Base-by-base conservation (phyloP, 2,888 invertebrate species). In the Polyommatus iphigenia region DNA sequence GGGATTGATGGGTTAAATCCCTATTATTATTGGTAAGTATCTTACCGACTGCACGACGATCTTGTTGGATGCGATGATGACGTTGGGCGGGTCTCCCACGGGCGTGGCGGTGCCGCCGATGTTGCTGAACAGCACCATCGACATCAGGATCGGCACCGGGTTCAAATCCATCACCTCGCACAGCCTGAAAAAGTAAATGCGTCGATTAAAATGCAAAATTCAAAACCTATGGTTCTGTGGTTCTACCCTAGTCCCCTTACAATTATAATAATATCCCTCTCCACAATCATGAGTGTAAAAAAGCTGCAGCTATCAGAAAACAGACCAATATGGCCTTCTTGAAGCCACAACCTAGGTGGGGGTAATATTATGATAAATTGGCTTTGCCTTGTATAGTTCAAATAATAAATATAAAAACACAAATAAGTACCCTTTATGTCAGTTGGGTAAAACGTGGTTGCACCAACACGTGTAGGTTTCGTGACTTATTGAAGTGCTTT, bases 1-100 rank as follows among this genome's bases (percentile, higher is more conserved):
- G n/a, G n/a, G n/a, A n/a, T n/a, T n/a, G n/a, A n/a, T n/a, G n/a
- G n/a, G n/a, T n/a, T n/a, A n/a, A n/a, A n/a, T 41, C 41, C 41
- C 8, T 41, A 13, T 46, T 41, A 13, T 46, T 46, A 10, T 24
- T 24, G 24, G 46, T 10, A 46, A 46, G 46, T 41, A 46, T 29
- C 54, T 94, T 90, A 97, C 97, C 83, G 96, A 95, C 79, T 94
- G 93, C 0, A 96, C 86, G 24, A 98, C 96, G 50, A 95, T 95
- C 0, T 95, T 94, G 88, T 98, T 97, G 0, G 97, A 97, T 15
- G 97, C 97, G 76, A 98, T 98, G 81, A 99, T 98, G 79, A 98
- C 98, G 86, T 98, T 98, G 0, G 98, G 98, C 0, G 98, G 98
- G 87, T 98, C 98, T 0, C 98, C 98, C 0, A 99, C 97, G 0